These are phyloP conservation scores for Tachycineta bicolor DNA, from an alignment of 2,113 vertebrate species.

Conservation along the genomic window DNA sequence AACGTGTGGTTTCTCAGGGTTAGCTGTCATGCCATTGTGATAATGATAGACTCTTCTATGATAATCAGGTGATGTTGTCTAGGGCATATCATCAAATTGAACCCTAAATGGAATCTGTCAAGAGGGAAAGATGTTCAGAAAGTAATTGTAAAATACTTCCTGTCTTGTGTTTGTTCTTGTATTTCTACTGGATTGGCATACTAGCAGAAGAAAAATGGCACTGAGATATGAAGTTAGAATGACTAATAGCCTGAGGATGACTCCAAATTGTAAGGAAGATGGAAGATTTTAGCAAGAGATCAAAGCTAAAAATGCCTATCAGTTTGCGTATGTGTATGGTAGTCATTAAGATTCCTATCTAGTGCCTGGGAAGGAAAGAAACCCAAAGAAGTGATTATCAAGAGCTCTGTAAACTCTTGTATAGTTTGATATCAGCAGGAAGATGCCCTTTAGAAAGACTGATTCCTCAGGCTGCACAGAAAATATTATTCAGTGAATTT, in stretches of 20 bases:
- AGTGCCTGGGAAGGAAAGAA: not conserved
- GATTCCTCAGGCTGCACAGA: not conserved
- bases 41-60: not conserved
- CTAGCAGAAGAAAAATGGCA: not conserved
- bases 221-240: not conserved
- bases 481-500: not conserved
- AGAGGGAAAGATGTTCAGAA: not conserved
- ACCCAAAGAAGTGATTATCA: not conserved
- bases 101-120: not conserved
- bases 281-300: not conserved
- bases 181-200: not conserved
- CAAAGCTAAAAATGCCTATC: not conserved
- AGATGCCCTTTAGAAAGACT: not conserved
- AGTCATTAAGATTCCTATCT: not conserved
- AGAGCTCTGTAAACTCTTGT: not conserved
- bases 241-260: not conserved
- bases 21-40: not conserved
- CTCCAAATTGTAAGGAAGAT: not conserved
- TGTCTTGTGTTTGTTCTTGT: rapidly evolving
- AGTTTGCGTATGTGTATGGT: not conserved
- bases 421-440: not conserved
- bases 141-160: not conserved
- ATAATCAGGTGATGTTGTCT: not conserved
- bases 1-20: not conserved
- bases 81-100: not conserved